phyloP scores from a whole-genome alignment of 2,113 vertebrate genomes.

The Pelobates fuscus region DNA sequence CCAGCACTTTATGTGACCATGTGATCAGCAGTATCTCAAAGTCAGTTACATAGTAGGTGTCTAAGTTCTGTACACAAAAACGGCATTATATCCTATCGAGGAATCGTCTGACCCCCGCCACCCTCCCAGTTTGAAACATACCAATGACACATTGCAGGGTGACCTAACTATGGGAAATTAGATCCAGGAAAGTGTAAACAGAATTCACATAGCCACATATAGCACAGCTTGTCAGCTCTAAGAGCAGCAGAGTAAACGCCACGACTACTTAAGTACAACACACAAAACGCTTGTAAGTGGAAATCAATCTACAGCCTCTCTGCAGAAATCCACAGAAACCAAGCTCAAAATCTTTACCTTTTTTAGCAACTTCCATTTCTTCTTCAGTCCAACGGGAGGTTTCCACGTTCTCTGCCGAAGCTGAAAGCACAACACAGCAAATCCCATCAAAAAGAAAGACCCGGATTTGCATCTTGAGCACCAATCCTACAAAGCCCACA shows the following conservation, averaged over 20 bases:
- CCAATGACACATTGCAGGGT: not conserved
- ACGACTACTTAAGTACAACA: conserved; percentile 29
- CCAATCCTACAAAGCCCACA: conserved; percentile 58
- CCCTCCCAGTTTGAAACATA: not conserved
- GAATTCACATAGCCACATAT: conserved; percentile 38
- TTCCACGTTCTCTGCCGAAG: conserved; percentile 88
- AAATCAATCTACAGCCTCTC: conserved; percentile 19
- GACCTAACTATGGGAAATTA: not conserved
- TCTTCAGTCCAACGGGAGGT: conserved; percentile 99
- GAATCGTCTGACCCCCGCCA: not conserved
- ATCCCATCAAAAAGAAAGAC: conserved; percentile 55
- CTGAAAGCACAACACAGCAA: conserved; percentile 71
- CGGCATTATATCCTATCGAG: not conserved
- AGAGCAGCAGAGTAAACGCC: conserved; percentile 19
- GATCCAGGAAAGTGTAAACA: not conserved
- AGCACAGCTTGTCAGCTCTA: conserved; percentile 11
- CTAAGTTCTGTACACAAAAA: too few species aligned
- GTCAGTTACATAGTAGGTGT: not conserved
- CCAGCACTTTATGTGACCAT: conserved; percentile 32
- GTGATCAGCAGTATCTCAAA: conserved; percentile 10
- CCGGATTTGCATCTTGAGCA: conserved; percentile 55
- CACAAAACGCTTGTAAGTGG: not conserved
- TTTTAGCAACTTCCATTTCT: conserved; percentile 99
- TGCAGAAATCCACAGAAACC: conserved; percentile 41
- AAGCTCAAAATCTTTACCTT: conserved; percentile 76